Base-by-base conservation (phyloP, 2,888 invertebrate species). In the Macropis europaea region DNA sequence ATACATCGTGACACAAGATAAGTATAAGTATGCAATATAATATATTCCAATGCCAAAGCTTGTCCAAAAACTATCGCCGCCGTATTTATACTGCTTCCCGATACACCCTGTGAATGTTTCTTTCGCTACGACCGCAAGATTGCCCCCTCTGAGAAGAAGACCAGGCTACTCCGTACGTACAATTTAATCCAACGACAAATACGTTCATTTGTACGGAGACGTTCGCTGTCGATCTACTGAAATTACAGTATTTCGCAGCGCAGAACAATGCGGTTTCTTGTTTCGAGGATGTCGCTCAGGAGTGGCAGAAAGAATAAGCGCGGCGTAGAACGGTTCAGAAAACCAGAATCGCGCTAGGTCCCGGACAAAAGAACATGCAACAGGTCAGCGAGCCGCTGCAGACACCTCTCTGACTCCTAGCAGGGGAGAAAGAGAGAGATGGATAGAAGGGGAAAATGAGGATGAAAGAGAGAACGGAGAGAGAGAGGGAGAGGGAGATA, bases 291-390 rank as follows among this genome's bases (percentile, higher is more conserved):
- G 76, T 76, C 77, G 82, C 77, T 74, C 70, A 75, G 60, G 76
- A 80, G 78, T 72, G 74, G 61, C 72, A 73, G 82, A 76, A 83
- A 84, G 84, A 85, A 86, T 81, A 81, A 83, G 86, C 38, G 71
- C 67, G 76, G 71, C 77, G 78, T 75, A 74, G 76, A 83, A 76
- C 73, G 79, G 74, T 83, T 81, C 77, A 79, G 82, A 73, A 84
- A 82, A 79, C 79, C 72, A 59, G 79, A 66, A 71, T 69, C 67
- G 63, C 63, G 68, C 74, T 59, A 22, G 48, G 73, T 81, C 76
- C 79, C 78, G 82, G 80, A 83, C 84, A 86, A 86, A 86, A 86
- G 86, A 83, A 82, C 82, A 84, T 77, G 86, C 86, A 86, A 86
- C 86, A 86, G 86, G 86, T 86, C 86, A 86, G 85, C 76, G 75